A percentile compares a stretch with the other conserved stretches of the same genome.
phyloP scores from a whole-genome alignment of 2,797 vertebrate genomes.

The Calcarius lapponicus region DNA sequence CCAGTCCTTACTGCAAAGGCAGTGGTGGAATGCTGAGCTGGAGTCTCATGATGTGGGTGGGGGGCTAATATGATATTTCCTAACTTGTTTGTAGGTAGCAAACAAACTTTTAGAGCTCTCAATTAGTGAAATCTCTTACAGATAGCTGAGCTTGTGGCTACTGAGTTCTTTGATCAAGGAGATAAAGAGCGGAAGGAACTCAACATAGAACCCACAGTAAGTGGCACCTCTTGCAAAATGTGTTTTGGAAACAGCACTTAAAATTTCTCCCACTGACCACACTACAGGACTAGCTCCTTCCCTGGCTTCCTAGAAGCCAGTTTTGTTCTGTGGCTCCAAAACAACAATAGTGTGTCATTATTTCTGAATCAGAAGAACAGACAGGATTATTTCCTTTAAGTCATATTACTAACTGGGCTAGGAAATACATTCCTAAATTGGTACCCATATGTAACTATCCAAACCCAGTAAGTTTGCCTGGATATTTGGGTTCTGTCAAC shows the following conservation, averaged over 20 bases:
- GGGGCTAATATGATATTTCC: not conserved
- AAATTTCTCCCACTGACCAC: not conserved
- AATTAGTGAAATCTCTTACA: constrained; percentile 65
- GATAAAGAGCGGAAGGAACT: constrained; percentile 94
- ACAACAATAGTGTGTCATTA: not conserved
- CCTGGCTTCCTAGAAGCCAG: not conserved
- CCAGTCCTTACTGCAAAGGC: not conserved
- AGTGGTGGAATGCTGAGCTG: not conserved
- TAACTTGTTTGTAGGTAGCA: not conserved
- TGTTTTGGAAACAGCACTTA: not conserved
- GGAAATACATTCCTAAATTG: not conserved
- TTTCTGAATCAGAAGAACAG: not conserved
- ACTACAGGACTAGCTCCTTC: not conserved
- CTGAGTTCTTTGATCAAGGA: constrained; percentile 97
- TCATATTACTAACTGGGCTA: not conserved
- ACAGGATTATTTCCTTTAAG: not conserved
- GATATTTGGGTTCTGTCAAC: not conserved
- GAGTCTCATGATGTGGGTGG: not conserved
- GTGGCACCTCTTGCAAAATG: constrained; percentile 45
- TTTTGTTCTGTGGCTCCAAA: not conserved
- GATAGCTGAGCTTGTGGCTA: constrained; percentile 95
- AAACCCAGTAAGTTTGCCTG: not conserved
- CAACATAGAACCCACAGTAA: constrained; percentile 94
- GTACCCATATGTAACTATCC: not conserved
- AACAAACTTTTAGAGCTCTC: not conserved